A percentile compares a stretch with the other conserved stretches of the same genome.
These are phyloP conservation scores for Nomia melanderi DNA, from an alignment of 1,140 invertebrate genomes.

Conservation along the genomic window DNA sequence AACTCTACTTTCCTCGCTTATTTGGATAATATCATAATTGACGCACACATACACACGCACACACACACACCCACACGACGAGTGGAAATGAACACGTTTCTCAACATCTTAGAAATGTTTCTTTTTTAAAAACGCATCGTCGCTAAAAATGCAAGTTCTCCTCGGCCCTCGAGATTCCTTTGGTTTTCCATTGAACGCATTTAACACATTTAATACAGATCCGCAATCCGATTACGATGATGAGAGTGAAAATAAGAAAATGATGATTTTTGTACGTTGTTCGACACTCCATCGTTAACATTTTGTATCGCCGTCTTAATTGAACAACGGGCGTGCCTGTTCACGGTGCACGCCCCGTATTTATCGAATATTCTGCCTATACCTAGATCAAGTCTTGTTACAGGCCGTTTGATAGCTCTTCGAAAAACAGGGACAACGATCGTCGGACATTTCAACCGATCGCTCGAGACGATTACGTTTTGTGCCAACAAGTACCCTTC, in stretches of 20 bases:
- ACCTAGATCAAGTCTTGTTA: constrained; percentile 33
- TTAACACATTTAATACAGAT: not conserved
- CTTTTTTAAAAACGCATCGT: not conserved
- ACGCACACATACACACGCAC: not conserved
- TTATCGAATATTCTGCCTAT: constrained; percentile 34
- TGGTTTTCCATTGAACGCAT: too few relatives aligned
- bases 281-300: not conserved
- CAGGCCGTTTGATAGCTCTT: constrained; percentile 2
- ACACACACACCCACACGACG: too few relatives aligned
- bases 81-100: constrained; percentile 1
- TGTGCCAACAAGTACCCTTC: not conserved
- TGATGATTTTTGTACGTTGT: not conserved
- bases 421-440: not conserved
- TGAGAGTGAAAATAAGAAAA: not conserved
- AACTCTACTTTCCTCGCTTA: not conserved
- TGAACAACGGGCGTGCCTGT: not conserved
- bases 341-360: too few relatives aligned
- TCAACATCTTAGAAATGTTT: not conserved
- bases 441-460: not conserved
- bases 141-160: not conserved
- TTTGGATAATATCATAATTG: not conserved
- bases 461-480: not conserved
- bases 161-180: not conserved
- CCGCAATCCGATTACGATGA: not conserved
- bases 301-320: not conserved